Conservation (phyloP, 1,140 invertebrate genomes). For the Sitophilus oryzae region DNA sequence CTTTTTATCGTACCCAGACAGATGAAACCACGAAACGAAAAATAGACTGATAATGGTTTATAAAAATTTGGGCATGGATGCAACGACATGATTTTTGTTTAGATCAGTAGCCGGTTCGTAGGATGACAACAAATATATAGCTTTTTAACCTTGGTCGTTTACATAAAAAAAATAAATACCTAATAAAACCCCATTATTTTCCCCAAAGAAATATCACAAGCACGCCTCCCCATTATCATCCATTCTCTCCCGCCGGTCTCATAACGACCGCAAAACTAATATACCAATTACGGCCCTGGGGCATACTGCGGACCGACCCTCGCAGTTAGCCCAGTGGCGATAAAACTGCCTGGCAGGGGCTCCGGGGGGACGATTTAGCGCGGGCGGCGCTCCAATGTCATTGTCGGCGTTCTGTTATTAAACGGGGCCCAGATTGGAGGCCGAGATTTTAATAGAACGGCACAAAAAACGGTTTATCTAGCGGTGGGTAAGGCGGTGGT, state of each 20-base stretch:
- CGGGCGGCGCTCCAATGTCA: conserved; percentile 27
- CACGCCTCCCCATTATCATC: conserved; percentile 14
- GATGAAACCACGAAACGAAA: no score
- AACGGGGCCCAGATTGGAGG: conserved; percentile 22
- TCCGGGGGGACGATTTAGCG: conserved; percentile 21
- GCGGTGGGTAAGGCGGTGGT: no score
- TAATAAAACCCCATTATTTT: not conserved
- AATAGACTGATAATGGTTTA: no score
- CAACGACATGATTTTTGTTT: no score
- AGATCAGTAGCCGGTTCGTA: no score
- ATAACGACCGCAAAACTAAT: conserved; percentile 42
- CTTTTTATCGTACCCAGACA: no score
- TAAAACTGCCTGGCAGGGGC: conserved; percentile 29
- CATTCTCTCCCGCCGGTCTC: conserved; percentile 12
- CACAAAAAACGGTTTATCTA: conserved; percentile 15
- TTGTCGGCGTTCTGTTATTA: conserved; percentile 28
- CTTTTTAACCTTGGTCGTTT: no score
- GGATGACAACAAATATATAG: no score
- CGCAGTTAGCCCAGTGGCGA: conserved; percentile 20
- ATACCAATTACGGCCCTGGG: conserved; percentile 39
- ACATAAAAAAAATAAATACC: no score
- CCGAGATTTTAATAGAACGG: conserved; percentile 12
- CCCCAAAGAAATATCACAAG: not conserved
- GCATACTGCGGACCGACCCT: conserved; percentile 22
- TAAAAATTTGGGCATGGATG: no score